phyloP scores from a whole-genome alignment of 2,113 vertebrate genomes.

The Osmerus mordax region DNA sequence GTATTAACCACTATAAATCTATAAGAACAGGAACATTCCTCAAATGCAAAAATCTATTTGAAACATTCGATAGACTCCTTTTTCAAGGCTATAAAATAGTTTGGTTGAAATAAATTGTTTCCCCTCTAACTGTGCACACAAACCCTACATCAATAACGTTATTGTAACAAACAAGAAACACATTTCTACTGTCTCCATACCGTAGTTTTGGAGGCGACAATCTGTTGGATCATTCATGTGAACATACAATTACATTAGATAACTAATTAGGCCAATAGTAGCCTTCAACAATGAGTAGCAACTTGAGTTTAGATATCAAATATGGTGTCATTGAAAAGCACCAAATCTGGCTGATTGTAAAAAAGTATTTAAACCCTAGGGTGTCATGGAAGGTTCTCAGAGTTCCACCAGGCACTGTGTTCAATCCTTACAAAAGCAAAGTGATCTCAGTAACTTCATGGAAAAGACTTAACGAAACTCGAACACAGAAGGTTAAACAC shows the following conservation, averaged over 20 bases:
- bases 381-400: conserved; percentile 39
- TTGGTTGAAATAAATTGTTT: conserved; percentile 50
- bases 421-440: conserved; percentile 24
- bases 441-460: conserved; percentile 49
- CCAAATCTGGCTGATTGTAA: conserved; percentile 46
- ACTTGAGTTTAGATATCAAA: conserved; percentile 36
- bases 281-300: conserved; percentile 19
- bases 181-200: conserved; percentile 17
- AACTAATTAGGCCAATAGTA: conserved; percentile 22
- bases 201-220: conserved; percentile 11
- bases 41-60: conserved; percentile 39
- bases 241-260: conserved; percentile 36
- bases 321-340: conserved; percentile 52
- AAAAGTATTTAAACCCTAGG: conserved; percentile 36
- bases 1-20: conserved; percentile 53
- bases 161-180: conserved; percentile 21
- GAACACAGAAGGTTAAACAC: conserved; percentile 16
- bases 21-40: conserved; percentile 42
- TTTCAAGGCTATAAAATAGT: conserved; percentile 46
- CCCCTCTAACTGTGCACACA: conserved; percentile 42
- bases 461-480: conserved; percentile 12
- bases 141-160: conserved; percentile 32
- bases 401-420: conserved; percentile 64
- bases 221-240: conserved; percentile 17
- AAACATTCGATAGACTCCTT: conserved; percentile 31